Evolutionary conservation across 2,888 invertebrate genomes (phyloP), one percentile per base, ranked within the genome.

Genomic region (Platynereis dumerilii): DNA sequence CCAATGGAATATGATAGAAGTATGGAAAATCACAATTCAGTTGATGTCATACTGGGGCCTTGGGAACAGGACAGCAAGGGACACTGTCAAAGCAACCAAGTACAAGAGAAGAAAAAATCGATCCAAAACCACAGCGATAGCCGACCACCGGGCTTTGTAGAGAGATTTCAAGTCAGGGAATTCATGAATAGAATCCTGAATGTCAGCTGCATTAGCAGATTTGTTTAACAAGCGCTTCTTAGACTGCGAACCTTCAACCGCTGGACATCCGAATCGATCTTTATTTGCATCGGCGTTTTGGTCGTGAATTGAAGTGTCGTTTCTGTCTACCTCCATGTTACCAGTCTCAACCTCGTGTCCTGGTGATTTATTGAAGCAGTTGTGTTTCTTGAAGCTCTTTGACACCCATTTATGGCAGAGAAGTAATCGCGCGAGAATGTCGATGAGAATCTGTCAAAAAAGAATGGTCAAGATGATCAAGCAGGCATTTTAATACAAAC

Each of bases 381-480:
- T n/a, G 22, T n/a, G n/a, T 12, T 48, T 48, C 7, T n/a, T 5
- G 61, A 61, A 61, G 53, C 22, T 24, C 2, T 24, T 24, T 5
- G 61, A 54, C n/a, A 61, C 61, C 2, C 61, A 42, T 17, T 39
- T n/a, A 22, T 42, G 61, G 7, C 29, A 34, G 3, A 61, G 42
- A 22, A 61, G 61, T 42, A 42, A 28, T 24, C 52, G 29, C 2
- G 61, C 1, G 39, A 61, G 26, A 12, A 61, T 55, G 42, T 61
- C 61, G 54, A 61, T 61, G 54, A 61, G 54, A 24, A 61, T 27
- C 61, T 61, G 61, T 17, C 44, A 53, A 27, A 5, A 7, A 55
- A 26, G n/a, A 26, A 5, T 12, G 7, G 15, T 52, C 10, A n/a
- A 15, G 20, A n/a, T n/a, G n/a, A n/a, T n/a, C n/a, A n/a, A n/a